Conservation (phyloP, 2,888 invertebrate genomes). For the Homarus gammarus region DNA sequence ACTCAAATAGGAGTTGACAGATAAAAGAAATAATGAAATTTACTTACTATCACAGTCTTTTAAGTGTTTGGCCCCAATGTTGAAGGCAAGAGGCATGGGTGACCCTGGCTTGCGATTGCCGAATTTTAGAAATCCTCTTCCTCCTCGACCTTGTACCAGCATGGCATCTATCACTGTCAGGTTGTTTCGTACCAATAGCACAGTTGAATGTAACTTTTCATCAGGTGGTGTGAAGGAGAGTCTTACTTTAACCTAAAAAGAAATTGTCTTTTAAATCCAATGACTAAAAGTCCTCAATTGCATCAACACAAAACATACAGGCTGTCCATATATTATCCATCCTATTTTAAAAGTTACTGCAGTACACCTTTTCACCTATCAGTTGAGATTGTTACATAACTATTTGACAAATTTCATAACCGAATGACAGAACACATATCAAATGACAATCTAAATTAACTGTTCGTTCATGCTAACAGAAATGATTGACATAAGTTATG, state of each 20-base stretch:
- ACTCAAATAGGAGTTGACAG: neutral
- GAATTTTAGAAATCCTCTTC: constrained; percentile 91
- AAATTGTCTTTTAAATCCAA: neutral
- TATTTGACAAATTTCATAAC: too few species aligned
- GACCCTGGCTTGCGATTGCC: constrained; percentile 92
- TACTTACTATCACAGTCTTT: constrained; percentile 81
- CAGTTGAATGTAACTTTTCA: constrained; percentile 61
- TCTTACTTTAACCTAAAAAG: constrained; percentile 64
- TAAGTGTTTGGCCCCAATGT: constrained; percentile 85
- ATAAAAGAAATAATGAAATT: neutral
- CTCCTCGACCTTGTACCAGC: constrained; percentile 90
- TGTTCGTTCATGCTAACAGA: too few species aligned
- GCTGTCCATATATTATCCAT: too few species aligned
- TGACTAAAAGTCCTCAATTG: too few species aligned
- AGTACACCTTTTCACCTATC: too few species aligned
- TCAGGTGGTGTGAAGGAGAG: constrained; percentile 72
- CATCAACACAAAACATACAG: too few species aligned
- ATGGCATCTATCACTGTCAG: constrained; percentile 93
- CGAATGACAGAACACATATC: too few species aligned
- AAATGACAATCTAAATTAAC: too few species aligned
- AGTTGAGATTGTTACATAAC: too few species aligned
- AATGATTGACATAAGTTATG: too few species aligned
- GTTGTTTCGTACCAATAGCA: constrained; percentile 86
- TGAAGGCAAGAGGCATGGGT: constrained; percentile 87
- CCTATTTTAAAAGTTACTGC: too few species aligned